Evolutionary conservation across 2,113 vertebrate genomes (phyloP), one percentile per base, ranked within the genome.

Genomic region (Sporophila hypoxantha): DNA sequence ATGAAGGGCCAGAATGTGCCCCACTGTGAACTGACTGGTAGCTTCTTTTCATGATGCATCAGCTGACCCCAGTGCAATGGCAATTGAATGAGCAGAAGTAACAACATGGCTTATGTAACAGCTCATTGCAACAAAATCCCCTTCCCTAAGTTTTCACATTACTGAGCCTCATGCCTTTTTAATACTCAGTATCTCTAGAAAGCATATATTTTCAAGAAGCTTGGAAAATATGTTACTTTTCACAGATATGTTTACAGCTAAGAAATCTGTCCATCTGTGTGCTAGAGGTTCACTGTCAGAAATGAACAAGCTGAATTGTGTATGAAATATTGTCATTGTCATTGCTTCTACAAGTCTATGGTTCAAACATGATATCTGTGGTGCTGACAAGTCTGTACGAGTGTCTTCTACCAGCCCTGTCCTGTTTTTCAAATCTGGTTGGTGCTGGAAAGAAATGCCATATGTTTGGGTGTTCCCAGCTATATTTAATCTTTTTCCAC

Each of bases 201-300:
- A 71, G 29, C 14, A 30, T 10, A 2, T 14, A 25, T 80, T 81
- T 91, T 30, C 34, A 71, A 68, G 41, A 22, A 83, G 46, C 11
- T 19, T 26, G 41, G 37, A 71, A 89, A 92, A 85, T 21, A 70
- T 23, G 17, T 47, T 68, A 23, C 37, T 68, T 91, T 91, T 81
- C 49, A 76, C 27, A 68, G 34, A 34, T n/a, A 19, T 15, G 30
- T 50, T 91, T 83, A 57, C 42, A 75, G 53, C 25, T 86, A 57
- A 87, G 30, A 56, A 83, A 65, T 81, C 32, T 61, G 41, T 78
- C 69, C 49, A 34, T 83, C 80, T 81, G 76, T 37, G 34, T 0
- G 2, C 22, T 60, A 37, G 20, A 71, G 10, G 15, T 57, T 83
- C 26, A 12, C 59, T 49, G 20, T 68, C 55, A 90, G 27, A 65